Conservation (phyloP, 2,888 invertebrate genomes). For the Thelaira solivaga region DNA sequence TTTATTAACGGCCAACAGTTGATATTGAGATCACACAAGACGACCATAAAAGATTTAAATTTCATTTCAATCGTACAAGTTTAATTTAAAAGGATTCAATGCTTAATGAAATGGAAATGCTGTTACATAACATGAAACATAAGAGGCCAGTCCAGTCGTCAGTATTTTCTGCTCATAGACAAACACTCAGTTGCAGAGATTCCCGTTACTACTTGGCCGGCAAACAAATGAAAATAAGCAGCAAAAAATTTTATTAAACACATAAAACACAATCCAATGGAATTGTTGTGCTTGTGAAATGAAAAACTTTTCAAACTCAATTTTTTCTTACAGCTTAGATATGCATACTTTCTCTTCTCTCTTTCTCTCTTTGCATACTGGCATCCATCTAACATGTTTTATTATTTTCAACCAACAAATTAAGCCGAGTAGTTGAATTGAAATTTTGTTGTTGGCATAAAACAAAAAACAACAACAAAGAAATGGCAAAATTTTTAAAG, state of each 20-base stretch:
- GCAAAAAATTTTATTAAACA: slow-evolving; percentile 17
- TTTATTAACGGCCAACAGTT: slow-evolving; percentile 10
- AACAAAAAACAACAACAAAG: neutral
- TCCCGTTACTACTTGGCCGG: slow-evolving; percentile 5
- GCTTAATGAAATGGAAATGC: slow-evolving; percentile 40
- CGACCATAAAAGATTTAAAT: slow-evolving; percentile 42
- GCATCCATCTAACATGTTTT: neutral
- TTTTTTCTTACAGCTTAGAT: too few relatives aligned
- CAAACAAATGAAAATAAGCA: too few relatives aligned
- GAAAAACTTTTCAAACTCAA: slow-evolving; percentile 8
- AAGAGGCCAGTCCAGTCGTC: slow-evolving; percentile 10
- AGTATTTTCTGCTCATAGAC: neutral
- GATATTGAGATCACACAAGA: slow-evolving; percentile 24
- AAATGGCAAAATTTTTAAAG: too few relatives aligned
- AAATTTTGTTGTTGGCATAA: neutral
- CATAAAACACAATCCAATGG: slow-evolving; percentile 23
- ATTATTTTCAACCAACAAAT: slow-evolving; percentile 14
- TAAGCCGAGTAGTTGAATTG: slow-evolving; percentile 1
- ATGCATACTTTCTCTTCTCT: too few relatives aligned
- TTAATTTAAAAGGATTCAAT: slow-evolving; percentile 55
- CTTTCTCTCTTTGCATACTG: too few relatives aligned
- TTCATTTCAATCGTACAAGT: slow-evolving; percentile 55
- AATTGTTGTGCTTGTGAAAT: slow-evolving; percentile 13
- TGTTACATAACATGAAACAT: slow-evolving; percentile 16
- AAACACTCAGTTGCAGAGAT: neutral